Evolutionary conservation across 2,113 vertebrate genomes (phyloP), one percentile per base, ranked within the genome.

Genomic region (Rhea americana): DNA sequence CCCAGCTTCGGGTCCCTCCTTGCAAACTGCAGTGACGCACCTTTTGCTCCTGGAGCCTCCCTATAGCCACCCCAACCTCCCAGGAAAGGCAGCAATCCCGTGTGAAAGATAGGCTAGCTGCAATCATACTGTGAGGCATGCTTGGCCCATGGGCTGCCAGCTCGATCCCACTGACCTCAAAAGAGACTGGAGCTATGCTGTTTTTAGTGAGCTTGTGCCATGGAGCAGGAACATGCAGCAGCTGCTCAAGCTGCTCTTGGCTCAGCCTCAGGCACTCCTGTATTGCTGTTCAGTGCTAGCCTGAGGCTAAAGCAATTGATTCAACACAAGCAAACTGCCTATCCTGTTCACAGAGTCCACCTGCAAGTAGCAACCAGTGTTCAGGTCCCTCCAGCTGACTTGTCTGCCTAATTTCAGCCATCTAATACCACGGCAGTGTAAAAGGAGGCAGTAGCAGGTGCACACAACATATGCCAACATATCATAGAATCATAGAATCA

Each of bases 121-220:
- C 71, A 86, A 75, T 20, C 22, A 11, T 3, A 25, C 39, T 19
- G n/a, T 17, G n/a, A 75, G 72, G 32, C 39, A 78, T 0, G 0
- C 47, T 56, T 68, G 70, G 39, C 61, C 35, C 74, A n/a, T 0
- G 19, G 43, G 41, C 77, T 63, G 77, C 24, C 51, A 9, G 1
- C 1, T 76, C 62, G 82, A 39, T 43, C 21, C 10, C 74, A 37
- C 11, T 28, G 62, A 85, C 48, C 75, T 76, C 66, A 22, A 74
- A n/a, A 2, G 24, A 59, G 51, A 18, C 20, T 0, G 1, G 10
- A 81, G 32, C 24, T 47, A 3, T 0, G 0, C 68, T 73, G 81
- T 89, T 93, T 72, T 59, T 6, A 65, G 12, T 35, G 26, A 56
- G 62, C 55, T 43, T 11, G 70, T 63, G 70, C 66, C 77, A 68